phyloP scores from a whole-genome alignment of 2,797 vertebrate genomes.

The Moxostoma hubbsi region DNA sequence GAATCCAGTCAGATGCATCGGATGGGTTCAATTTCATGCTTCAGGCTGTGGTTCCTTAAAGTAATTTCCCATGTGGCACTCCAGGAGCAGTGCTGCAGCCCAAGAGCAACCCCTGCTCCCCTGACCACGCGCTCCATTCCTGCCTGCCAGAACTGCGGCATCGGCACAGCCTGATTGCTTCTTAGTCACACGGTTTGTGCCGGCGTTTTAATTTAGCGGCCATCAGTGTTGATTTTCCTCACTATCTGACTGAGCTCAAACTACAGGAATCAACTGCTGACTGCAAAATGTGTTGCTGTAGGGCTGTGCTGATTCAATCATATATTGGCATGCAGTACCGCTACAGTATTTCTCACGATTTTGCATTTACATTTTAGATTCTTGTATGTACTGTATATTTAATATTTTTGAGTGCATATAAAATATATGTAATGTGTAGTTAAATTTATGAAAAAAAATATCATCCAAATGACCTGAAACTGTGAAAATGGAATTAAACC shows the following conservation, averaged over 20 bases:
- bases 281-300: slow-evolving; percentile 9
- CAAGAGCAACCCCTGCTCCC: slow-evolving; percentile 30
- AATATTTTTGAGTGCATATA: too few species aligned
- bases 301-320: too few species aligned
- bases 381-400: too few species aligned
- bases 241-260: slow-evolving; percentile 10
- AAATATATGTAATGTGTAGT: too few species aligned
- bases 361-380: too few species aligned
- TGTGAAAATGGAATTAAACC: too few species aligned
- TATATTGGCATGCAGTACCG: too few species aligned
- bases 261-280: slow-evolving; percentile 43
- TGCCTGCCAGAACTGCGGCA: slow-evolving; percentile 14
- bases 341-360: too few species aligned
- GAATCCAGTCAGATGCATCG: slow-evolving; percentile 71
- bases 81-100: slow-evolving; percentile 27
- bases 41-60: slow-evolving; percentile 68
- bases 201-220: slow-evolving; percentile 46
- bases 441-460: too few species aligned
- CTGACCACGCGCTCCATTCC: slow-evolving; percentile 24
- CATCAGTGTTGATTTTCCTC: slow-evolving; percentile 47
- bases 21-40: slow-evolving; percentile 84
- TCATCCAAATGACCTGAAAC: too few species aligned
- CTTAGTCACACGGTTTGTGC: slow-evolving; percentile 36
- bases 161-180: slow-evolving; percentile 44
- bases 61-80: slow-evolving; percentile 80